Evolutionary conservation across 2,797 vertebrate genomes (phyloP), one percentile per base, ranked within the genome.

Genomic region (Pseudocheirus occidentalis): DNA sequence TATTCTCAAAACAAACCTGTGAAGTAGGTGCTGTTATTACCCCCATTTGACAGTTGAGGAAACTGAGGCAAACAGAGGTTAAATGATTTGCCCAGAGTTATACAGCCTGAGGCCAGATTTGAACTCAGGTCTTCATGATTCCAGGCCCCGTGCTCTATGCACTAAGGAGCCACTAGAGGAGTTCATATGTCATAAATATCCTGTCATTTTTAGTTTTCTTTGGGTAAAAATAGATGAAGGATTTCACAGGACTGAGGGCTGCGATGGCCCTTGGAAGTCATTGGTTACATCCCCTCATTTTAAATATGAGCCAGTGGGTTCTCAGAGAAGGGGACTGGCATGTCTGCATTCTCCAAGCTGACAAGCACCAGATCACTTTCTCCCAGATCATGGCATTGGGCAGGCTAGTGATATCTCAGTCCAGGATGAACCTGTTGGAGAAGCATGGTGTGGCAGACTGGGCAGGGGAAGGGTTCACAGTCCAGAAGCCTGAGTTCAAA

Each of bases 381-480:
- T 5, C 18, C 34, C 28, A 50, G 55, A 29, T 58, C 90, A 50
- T 57, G 59, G 18, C 66, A 21, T 91, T 94, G 91, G 92, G 52
- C 93, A 66, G 92, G 12, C 24, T 94, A 46, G 28, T 28, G 34
- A 90, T 52, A 90, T 55, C 12, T 28, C 81, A 81, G 46, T 89
- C 95, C 87, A 94, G 92, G 56, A 92, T 46, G 73, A 89, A 92
- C 31, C 13, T 55, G 96, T 92, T 40, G 91, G 55, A 95, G 94
- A 95, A 92, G 81, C 62, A 66, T n/a, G 62, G 31, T 16, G 62
- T n/a, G 62, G n/a, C 4, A 73, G 14, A 46, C 18, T 40, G 40
- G 10, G n/a, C n/a, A n/a, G 66, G 13, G 62, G 13, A 66, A 1
- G 31, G 13, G 31, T 66, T 66, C 62, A 40, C 21, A 18, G 34